Evolutionary conservation across 2,113 vertebrate species (phyloP).

Genomic region (Dipodomys stephensi): DNA sequence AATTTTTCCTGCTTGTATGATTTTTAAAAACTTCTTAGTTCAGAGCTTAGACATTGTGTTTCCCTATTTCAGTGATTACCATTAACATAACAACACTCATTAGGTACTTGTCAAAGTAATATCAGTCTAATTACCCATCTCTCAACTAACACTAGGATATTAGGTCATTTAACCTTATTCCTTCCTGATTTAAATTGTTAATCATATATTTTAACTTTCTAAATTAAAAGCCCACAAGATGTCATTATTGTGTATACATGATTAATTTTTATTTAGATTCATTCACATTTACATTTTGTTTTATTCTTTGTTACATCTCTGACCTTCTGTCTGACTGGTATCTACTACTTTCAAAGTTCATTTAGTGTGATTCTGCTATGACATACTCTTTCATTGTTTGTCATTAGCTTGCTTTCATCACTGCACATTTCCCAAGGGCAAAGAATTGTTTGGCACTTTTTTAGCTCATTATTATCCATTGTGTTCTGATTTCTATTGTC

Average conservation of each 20-base stretch:
- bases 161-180: constrained; percentile 46
- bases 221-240: background rate
- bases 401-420: constrained; percentile 37
- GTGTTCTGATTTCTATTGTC: constrained; percentile 55
- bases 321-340: background rate
- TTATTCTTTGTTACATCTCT: constrained; percentile 22
- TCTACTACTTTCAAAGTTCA: constrained; percentile 19
- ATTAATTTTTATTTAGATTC: constrained; percentile 30
- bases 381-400: background rate
- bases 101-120: constrained; percentile 25
- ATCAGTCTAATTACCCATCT: constrained; percentile 12
- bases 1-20: constrained; percentile 9
- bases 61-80: constrained; percentile 15
- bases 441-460: constrained; percentile 57
- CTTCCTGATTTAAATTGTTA: constrained; percentile 49
- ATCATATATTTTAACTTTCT: constrained; percentile 19
- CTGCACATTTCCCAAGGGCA: constrained; percentile 18
- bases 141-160: constrained; percentile 7
- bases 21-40: constrained; percentile 33
- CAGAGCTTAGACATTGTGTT: constrained; percentile 32
- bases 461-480: constrained; percentile 41
- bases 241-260: constrained; percentile 14
- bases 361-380: background rate
- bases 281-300: background rate
- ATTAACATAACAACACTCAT: constrained; percentile 33